phyloP scores from a whole-genome alignment of 1,140 invertebrate genomes.

The Chironomus striatipennis region DNA sequence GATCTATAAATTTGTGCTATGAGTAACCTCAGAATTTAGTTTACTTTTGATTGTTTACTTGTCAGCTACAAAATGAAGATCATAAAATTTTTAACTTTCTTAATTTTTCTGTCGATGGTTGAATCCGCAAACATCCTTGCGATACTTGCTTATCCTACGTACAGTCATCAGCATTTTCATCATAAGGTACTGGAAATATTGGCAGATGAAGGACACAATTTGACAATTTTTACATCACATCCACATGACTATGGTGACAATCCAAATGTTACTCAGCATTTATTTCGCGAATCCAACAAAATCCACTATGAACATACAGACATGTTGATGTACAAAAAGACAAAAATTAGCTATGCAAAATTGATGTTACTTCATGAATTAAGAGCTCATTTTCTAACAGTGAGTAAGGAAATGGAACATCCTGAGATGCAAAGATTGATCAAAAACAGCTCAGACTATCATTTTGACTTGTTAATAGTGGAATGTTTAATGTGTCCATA shows the following conservation, averaged over 20 bases:
- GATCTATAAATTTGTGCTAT: no score
- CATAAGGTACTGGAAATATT: neutral
- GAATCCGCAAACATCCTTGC: neutral
- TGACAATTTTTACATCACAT: slow-evolving; percentile 3
- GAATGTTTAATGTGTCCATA: neutral
- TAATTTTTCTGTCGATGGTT: no score
- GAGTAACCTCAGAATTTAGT: no score
- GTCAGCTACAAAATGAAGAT: no score
- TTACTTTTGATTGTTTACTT: no score
- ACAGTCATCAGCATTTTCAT: neutral
- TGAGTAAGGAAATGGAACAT: neutral
- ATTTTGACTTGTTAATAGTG: neutral
- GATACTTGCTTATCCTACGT: neutral
- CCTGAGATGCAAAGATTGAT: neutral
- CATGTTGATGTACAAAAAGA: neutral
- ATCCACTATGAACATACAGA: neutral
- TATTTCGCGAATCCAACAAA: neutral
- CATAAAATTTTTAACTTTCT: no score
- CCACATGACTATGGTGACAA: neutral
- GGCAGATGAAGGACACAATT: neutral
- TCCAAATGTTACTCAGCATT: neutral
- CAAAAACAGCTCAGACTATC: neutral
- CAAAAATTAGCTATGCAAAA: neutral
- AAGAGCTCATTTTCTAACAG: neutral
- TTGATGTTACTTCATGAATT: neutral